These are phyloP conservation scores for Protonibea diacanthus DNA, from an alignment of 2,797 vertebrate species.

Conservation along the genomic window DNA sequence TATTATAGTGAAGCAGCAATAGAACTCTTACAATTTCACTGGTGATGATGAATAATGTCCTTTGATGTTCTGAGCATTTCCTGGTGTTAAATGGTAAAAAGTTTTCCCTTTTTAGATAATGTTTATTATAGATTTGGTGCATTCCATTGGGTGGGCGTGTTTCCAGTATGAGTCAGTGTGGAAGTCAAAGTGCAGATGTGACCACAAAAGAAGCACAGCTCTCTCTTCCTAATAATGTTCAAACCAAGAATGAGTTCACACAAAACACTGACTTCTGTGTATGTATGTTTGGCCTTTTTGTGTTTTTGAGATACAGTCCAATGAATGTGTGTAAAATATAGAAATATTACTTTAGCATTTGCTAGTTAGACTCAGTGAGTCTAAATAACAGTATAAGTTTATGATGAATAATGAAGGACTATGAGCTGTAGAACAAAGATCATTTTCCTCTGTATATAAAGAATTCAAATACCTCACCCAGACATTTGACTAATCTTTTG, in stretches of 20 bases:
- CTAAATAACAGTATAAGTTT: background rate
- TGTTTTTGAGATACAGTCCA: background rate
- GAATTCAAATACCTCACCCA: slow-evolving; percentile 23
- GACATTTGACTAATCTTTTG: background rate
- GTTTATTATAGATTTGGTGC: background rate
- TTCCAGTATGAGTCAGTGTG: background rate
- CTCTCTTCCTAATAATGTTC: background rate
- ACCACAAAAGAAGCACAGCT: background rate
- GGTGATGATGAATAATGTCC: too few relatives aligned
- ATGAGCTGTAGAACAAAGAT: background rate
- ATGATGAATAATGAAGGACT: background rate
- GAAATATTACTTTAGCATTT: background rate
- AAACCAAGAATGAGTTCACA: background rate
- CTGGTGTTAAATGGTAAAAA: background rate
- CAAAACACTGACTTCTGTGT: too few relatives aligned
- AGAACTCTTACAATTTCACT: too few relatives aligned
- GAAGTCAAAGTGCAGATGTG: slow-evolving; percentile 5
- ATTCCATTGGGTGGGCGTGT: background rate
- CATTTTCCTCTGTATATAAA: background rate
- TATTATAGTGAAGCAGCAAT: too few relatives aligned
- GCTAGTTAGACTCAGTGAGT: background rate
- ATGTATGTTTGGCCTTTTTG: too few relatives aligned
- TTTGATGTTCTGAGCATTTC: too few relatives aligned
- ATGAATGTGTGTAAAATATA: background rate
- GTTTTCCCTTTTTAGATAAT: too few relatives aligned